Base-by-base conservation (phyloP, 2,113 vertebrate genomes). In the Gavia stellata region DNA sequence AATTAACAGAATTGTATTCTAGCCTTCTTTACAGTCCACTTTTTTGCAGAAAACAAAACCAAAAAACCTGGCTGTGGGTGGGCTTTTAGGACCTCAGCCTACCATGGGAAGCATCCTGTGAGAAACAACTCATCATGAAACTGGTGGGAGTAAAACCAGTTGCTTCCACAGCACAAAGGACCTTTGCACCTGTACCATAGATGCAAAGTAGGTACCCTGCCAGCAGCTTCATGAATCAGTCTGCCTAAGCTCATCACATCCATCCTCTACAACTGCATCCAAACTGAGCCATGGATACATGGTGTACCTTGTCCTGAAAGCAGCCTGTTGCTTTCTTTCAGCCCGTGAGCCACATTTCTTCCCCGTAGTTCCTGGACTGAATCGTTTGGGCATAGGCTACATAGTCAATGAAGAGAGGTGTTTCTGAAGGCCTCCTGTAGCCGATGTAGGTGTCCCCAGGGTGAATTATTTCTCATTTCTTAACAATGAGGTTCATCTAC, bases 61-160 rank as follows among this genome's bases (percentile, higher is more conserved):
- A 29, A 17, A 73, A 72, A 42, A 31, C 4, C 4, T n/a, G 17
- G n/a, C 16, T 0, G 0, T 53, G n/a, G 19, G 15, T 79, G 59
- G 38, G 8, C 17, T 73, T n/a, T 71, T 13, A 71, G 17, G 40
- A 58, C 44, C 55, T 88, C 44, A 53, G 7, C 21, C 62, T 28
- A 23, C 68, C 31, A 33, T 8, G n/a, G 28, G n/a, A 75, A 44
- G 40, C 45, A 44, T 24, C 20, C 58, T 56, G 33, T 44, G 36
- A 36, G 56, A 87, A 74, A 19, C 45, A 67, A 29, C 21, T 68
- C 21, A 18, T 52, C 15, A 10, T 33, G 26, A 58, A 77, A 77
- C 44, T 12, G 42, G 10, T 62, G 45, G 33, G 63, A 77, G 7
- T 24, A 8, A 44, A 81, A 71, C 38, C 28, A 36, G 20, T 23